These are phyloP conservation scores for Diadegma fenestrale DNA, from an alignment of 2,888 invertebrate genomes.

Conservation along the genomic window DNA sequence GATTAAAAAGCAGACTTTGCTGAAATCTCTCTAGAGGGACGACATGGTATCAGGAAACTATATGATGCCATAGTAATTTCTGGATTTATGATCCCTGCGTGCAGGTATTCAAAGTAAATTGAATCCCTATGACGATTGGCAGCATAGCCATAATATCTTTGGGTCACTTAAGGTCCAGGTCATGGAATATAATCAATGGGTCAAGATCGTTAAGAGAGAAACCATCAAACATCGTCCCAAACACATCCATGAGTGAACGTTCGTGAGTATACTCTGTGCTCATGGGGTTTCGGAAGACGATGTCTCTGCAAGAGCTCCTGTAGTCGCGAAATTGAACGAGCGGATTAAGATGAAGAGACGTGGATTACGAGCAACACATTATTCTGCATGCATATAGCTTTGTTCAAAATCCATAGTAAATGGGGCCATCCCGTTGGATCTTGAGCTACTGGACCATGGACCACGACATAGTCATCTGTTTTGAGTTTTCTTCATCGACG, in stretches of 20 bases:
- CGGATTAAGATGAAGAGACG: conserved; percentile 38
- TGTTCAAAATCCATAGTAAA: conserved; percentile 5
- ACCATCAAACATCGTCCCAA: conserved; percentile 58
- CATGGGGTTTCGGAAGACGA: conserved; percentile 26
- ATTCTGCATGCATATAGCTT: conserved; percentile 5
- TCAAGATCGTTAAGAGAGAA: conserved; percentile 49
- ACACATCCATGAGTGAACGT: not conserved
- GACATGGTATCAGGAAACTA: too few relatives aligned
- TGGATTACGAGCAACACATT: conserved; percentile 13
- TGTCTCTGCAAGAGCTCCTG: conserved; percentile 33
- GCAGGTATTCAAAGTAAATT: not conserved
- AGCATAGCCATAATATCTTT: conserved; percentile 55
- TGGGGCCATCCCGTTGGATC: not conserved
- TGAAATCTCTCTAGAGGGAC: too few relatives aligned
- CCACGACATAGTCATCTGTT: not conserved
- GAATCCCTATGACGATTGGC: not conserved
- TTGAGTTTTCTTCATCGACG: not conserved
- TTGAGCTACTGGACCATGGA: not conserved
- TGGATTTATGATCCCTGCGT: too few relatives aligned
- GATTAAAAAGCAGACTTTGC: too few relatives aligned
- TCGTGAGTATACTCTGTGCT: not conserved
- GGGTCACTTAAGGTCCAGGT: conserved; percentile 33
- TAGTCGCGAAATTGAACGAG: conserved; percentile 51
- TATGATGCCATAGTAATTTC: too few relatives aligned
- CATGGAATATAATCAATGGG: conserved; percentile 57